phyloP scores from a whole-genome alignment of 2,888 invertebrate genomes.

The Cremastobaeus sp. region DNA sequence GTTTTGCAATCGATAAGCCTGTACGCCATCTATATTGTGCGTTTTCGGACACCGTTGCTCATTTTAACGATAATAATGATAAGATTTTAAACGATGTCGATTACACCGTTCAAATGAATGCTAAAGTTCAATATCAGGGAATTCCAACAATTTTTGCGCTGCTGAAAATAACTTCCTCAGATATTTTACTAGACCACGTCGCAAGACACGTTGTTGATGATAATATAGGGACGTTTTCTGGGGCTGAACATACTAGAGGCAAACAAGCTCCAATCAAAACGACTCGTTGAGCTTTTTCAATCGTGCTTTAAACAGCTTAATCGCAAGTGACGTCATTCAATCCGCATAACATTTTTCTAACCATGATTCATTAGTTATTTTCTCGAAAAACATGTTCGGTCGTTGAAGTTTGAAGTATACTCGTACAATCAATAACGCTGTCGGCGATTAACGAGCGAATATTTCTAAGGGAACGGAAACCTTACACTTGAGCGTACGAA shows the following conservation, averaged over 20 bases:
- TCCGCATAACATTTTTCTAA: too few relatives aligned
- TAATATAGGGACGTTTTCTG: constrained; percentile 27
- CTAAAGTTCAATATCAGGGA: constrained; percentile 56
- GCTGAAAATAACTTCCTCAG: constrained; percentile 46
- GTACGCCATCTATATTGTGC: constrained; percentile 64
- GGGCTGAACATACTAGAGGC: constrained; percentile 3
- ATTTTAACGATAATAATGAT: constrained; percentile 58
- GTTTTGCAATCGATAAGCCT: constrained; percentile 48
- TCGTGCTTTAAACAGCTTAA: constrained; percentile 42
- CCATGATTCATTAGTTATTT: too few relatives aligned
- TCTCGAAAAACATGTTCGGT: too few relatives aligned
- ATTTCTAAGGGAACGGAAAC: too few relatives aligned
- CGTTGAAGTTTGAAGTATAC: too few relatives aligned
- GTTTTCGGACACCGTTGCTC: constrained; percentile 57
- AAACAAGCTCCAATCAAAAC: constrained; percentile 23
- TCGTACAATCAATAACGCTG: too few relatives aligned
- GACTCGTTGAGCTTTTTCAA: constrained; percentile 44
- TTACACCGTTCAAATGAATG: constrained; percentile 48
- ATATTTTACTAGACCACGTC: constrained; percentile 42
- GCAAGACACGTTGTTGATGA: constrained; percentile 40
- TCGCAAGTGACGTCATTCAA: constrained; percentile 34
- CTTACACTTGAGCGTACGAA: too few relatives aligned
- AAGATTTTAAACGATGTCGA: constrained; percentile 57
- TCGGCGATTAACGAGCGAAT: too few relatives aligned
- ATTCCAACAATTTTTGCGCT: constrained; percentile 47